Percentiles rank a stretch among this genome's conserved stretches.
Conservation (phyloP, 2,888 invertebrate genomes). For the Catotricha subobsoleta region DNA sequence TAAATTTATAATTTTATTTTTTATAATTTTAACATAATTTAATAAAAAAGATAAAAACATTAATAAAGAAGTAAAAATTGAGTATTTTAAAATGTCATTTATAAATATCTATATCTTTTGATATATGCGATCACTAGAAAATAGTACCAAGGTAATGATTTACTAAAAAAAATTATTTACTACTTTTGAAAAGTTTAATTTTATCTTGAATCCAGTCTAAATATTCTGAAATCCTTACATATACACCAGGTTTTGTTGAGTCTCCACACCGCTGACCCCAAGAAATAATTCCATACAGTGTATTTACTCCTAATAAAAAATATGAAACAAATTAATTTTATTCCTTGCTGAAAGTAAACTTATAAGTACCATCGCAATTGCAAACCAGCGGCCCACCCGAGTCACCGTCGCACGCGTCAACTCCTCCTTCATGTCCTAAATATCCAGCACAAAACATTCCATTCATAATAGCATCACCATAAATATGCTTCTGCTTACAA, state of each 20-base stretch:
- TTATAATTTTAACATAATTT: no score
- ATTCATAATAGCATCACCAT: slow-evolving; percentile 43
- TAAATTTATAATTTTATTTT: no score
- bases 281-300: slow-evolving; percentile 52
- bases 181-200: slow-evolving; percentile 21
- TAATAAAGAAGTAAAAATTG: no score
- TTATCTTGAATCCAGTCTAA: slow-evolving; percentile 46
- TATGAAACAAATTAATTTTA: background rate
- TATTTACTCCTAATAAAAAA: slow-evolving; percentile 37
- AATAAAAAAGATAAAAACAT: no score
- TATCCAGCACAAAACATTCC: slow-evolving; percentile 71
- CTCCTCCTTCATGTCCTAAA: slow-evolving; percentile 47
- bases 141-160: no score
- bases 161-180: no score
- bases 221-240: slow-evolving; percentile 45
- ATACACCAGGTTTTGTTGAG: slow-evolving; percentile 57
- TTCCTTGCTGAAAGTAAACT: background rate
- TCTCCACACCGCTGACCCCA: slow-evolving; percentile 63
- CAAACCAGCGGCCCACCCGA: slow-evolving; percentile 72
- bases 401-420: slow-evolving; percentile 69
- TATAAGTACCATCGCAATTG: slow-evolving; percentile 26
- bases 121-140: no score
- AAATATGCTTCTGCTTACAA: slow-evolving; percentile 46
- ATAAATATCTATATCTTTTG: no score
- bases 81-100: no score